Evolutionary conservation across 2,113 vertebrate species (phyloP).

Genomic region (Syrmaticus mikado): DNA sequence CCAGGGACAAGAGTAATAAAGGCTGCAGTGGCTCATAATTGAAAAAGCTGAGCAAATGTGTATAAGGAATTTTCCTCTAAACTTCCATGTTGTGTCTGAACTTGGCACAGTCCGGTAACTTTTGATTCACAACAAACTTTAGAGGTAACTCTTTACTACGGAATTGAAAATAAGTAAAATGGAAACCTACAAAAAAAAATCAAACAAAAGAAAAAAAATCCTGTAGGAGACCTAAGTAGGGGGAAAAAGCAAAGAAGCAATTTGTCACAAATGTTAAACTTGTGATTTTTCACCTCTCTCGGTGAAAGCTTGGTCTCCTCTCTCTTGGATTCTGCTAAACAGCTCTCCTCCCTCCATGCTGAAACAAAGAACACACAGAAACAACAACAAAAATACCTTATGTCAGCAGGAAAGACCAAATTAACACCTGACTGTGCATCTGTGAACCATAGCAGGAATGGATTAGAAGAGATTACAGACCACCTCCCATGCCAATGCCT

Average conservation of each 20-base stretch:
- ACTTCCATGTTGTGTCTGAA: background rate
- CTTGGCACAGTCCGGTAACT: background rate
- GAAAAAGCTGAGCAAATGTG: background rate
- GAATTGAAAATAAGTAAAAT: background rate
- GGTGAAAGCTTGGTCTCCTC: constrained; percentile 97
- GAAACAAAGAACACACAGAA: constrained; percentile 58
- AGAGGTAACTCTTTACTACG: background rate
- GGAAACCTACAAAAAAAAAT: background rate
- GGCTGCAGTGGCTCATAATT: background rate
- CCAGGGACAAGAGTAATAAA: background rate
- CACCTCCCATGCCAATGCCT: background rate
- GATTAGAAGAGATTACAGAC: background rate
- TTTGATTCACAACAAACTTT: background rate
- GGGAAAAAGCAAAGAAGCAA: background rate
- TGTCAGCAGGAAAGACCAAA: background rate
- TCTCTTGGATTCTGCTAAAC: constrained; percentile 94
- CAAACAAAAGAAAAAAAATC: background rate
- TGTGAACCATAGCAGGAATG: background rate
- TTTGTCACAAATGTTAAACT: background rate
- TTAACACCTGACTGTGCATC: background rate
- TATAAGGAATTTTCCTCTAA: background rate
- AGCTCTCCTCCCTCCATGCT: constrained; percentile 99
- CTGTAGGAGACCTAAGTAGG: background rate
- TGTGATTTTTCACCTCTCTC: constrained; percentile 88
- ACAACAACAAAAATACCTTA: background rate